These are phyloP conservation scores for Perca flavescens DNA, from an alignment of 2,113 vertebrate genomes.

Conservation along the genomic window DNA sequence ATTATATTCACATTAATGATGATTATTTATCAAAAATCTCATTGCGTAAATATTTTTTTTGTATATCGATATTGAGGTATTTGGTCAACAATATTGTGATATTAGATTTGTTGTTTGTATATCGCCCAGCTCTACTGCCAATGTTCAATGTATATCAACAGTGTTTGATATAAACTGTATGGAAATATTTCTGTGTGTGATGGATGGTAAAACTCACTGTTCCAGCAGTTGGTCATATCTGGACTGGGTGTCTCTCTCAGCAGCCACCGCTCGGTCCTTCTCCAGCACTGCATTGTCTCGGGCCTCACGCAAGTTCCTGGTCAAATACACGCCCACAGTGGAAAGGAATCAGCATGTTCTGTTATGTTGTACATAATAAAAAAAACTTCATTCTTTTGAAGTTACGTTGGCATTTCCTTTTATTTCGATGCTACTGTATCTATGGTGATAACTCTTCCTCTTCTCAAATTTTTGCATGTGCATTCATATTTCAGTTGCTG, in stretches of 20 bases:
- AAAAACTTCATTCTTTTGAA: not conserved
- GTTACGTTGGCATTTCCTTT: not conserved
- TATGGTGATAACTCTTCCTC: not conserved
- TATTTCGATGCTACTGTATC: not conserved
- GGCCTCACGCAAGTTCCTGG: conserved; percentile 93
- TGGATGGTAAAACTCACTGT: conserved; percentile 87
- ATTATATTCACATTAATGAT: no score
- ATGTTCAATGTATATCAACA: not conserved
- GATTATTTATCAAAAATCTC: no score
- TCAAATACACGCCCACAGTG: conserved; percentile 3
- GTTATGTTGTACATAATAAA: not conserved
- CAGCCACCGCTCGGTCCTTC: conserved; percentile 88
- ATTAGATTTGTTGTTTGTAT: no score
- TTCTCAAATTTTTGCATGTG: not conserved
- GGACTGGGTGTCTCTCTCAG: conserved; percentile 90
- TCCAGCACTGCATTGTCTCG: conserved; percentile 93
- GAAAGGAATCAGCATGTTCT: not conserved
- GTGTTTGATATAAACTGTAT: not conserved
- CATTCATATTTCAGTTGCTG: not conserved
- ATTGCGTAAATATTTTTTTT: no score
- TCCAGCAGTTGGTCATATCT: conserved; percentile 93
- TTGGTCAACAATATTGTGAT: no score
- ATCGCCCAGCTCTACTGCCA: not conserved
- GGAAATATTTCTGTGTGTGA: not conserved
- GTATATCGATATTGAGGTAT: no score